These are phyloP conservation scores for Tylochromis polylepis DNA, from an alignment of 2,113 vertebrate genomes.

Conservation along the genomic window DNA sequence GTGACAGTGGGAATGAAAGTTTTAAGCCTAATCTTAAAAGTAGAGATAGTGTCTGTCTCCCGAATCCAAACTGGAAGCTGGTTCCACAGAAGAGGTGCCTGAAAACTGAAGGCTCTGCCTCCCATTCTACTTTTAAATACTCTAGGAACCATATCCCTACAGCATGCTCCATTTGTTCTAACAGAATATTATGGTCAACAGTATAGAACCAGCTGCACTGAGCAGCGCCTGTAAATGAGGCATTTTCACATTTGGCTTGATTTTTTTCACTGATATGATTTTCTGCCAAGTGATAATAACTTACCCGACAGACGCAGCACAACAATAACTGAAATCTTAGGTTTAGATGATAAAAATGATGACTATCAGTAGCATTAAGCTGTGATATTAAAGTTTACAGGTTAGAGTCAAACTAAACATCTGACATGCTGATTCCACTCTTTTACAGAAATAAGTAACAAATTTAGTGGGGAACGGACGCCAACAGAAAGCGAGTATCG, in stretches of 20 bases:
- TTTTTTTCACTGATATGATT: background rate
- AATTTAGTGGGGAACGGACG: background rate
- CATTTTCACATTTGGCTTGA: background rate
- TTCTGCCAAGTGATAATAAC: background rate
- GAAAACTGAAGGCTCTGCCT: background rate
- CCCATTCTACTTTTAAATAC: background rate
- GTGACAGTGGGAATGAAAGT: no score
- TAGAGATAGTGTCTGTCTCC: background rate
- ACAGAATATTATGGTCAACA: background rate
- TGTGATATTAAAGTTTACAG: no score
- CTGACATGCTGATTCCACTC: no score
- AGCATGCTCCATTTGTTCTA: background rate
- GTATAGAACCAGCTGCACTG: background rate
- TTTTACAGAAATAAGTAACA: no score
- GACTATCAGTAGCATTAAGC: no score
- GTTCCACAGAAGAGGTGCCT: background rate
- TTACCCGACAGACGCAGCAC: background rate
- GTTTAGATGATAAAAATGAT: background rate
- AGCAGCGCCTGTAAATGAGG: background rate
- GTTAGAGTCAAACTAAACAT: no score
- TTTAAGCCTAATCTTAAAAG: no score
- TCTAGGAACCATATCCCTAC: rapidly evolving
- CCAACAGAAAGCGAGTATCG: background rate
- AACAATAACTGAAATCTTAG: background rate
- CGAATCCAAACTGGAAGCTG: background rate